phyloP scores from a whole-genome alignment of 2,797 vertebrate species.

The Acridotheres tristis region DNA sequence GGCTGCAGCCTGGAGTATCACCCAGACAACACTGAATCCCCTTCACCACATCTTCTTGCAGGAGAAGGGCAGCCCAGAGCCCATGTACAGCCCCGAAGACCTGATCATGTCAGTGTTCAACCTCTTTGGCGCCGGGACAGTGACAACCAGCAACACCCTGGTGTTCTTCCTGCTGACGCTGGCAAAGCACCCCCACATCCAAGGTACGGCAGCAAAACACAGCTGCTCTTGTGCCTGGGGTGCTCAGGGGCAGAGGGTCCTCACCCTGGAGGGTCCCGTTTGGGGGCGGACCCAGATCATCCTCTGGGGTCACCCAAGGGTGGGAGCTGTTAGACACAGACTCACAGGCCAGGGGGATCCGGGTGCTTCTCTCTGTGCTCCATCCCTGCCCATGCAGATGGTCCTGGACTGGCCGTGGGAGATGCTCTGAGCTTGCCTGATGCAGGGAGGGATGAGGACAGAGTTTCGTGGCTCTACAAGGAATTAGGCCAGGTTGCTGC shows the following conservation, averaged over 20 bases:
- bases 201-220: neutral
- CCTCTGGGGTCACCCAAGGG: neutral
- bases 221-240: neutral
- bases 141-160: constrained; percentile 16
- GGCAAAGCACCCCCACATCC: constrained; percentile 46
- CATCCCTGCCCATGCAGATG: neutral
- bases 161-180: constrained; percentile 36
- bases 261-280: fast-evolving
- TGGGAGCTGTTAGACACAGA: neutral
- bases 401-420: fast-evolving
- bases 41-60: neutral
- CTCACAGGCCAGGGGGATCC: neutral
- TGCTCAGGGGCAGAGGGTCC: neutral
- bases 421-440: neutral
- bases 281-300: neutral
- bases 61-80: constrained; percentile 13
- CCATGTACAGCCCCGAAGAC: neutral
- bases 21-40: neutral
- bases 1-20: neutral
- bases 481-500: neutral
- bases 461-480: neutral
- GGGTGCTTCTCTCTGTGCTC: neutral
- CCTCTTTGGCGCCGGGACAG: constrained; percentile 21
- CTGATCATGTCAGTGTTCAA: constrained; percentile 34
- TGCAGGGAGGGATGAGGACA: fast-evolving